Evolutionary conservation across 1,140 invertebrate species (phyloP), one percentile per base, ranked within the genome.

Genomic region (Hydropsyche tenuis): DNA sequence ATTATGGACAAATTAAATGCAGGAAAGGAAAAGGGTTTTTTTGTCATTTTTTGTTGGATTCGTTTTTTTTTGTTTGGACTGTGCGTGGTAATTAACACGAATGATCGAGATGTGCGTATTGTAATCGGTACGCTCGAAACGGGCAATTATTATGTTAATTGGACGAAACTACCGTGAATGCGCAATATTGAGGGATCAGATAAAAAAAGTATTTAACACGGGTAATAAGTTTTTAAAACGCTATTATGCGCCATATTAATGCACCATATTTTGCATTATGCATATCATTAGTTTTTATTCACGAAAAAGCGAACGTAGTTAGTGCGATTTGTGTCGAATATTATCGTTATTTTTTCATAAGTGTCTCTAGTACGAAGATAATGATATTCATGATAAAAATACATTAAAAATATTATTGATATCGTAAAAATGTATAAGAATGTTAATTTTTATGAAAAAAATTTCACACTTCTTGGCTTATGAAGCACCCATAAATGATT

Each of bases 141-240:
- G 48, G 14, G 9, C 48, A 53, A 53, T 25, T 60, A 25, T 60
- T 60, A 60, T 27, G 56, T 7, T 60, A 60, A 60, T 60, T 53
- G 48, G 20, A 20, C 48, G 48, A 53, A 53, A 20, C 7, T 16
- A 53, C 48, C 48, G 48, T 53, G 48, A 53, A 53, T 53, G 48
- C 48, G 16, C 48, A 53, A 53, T 53, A 53, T 9, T 53, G 48
- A 53, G 48, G n/a, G 48, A 53, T 53, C 48, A 18, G 48, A 53
- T 53, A 48, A 48, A 48, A 48, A 48, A 14, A n/a, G 45, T n/a
- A n/a, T 48, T 48, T 48, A 27, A 25, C 56, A 60, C 56, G 56
- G 56, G 1, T 25, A 23, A 60, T 60, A 60, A 60, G 22, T 60
- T 60, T 60, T 60, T 25, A 48, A 16, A 48, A 48, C 30, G 9